Conservation (phyloP, 2,888 invertebrate genomes). For the Drosophila atripex region DNA sequence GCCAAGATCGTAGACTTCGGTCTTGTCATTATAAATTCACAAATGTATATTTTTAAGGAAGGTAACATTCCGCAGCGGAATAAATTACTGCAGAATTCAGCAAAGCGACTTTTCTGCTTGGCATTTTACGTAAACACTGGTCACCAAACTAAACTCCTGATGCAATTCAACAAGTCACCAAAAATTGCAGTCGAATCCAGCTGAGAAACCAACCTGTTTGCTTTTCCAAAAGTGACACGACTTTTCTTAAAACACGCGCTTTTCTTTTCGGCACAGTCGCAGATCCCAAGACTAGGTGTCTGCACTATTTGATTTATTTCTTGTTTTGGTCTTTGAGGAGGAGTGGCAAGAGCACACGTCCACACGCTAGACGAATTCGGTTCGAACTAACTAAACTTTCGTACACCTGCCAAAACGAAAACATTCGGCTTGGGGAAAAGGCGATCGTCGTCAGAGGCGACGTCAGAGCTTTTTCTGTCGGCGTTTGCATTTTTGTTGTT, state of each 20-base stretch:
- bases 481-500: constrained; percentile 30
- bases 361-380: constrained; percentile 63
- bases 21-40: neutral
- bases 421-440: constrained; percentile 36
- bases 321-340: neutral
- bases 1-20: constrained; percentile 14
- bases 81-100: constrained; percentile 15
- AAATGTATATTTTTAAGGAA: neutral
- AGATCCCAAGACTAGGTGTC: constrained; percentile 19
- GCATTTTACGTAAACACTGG: constrained; percentile 40
- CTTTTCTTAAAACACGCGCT: constrained; percentile 27
- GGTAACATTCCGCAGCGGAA: constrained; percentile 1
- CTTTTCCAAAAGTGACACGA: constrained; percentile 27
- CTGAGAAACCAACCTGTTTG: constrained; percentile 45
- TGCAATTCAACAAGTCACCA: constrained; percentile 26
- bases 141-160: constrained; percentile 25
- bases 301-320: constrained; percentile 13
- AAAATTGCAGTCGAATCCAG: neutral
- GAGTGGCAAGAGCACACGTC: constrained; percentile 54
- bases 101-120: constrained; percentile 4
- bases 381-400: constrained; percentile 67
- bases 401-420: constrained; percentile 61
- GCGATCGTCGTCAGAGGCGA: constrained; percentile 18
- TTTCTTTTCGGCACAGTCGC: constrained; percentile 31
- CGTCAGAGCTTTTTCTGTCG: constrained; percentile 54